Evolutionary conservation across 2,797 vertebrate species (phyloP), one percentile per base, ranked within the genome.

Genomic region (Taenioides sp.): DNA sequence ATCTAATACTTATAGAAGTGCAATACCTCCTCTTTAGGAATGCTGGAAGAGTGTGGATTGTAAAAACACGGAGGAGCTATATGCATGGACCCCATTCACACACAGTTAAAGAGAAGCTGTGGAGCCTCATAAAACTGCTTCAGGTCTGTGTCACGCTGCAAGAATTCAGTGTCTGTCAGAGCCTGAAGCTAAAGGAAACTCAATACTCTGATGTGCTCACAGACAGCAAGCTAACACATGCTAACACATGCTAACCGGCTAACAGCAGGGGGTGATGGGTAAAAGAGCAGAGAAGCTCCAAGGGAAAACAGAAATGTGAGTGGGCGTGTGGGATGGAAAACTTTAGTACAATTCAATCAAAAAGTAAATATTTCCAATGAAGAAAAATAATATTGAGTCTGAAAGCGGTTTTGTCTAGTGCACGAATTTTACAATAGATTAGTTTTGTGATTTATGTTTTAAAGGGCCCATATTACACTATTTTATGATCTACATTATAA

Each of bases 161-260:
- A 90, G 82, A 70, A 87, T 86, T 63, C 25, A 34, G 72, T 69
- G 63, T 61, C 72, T 57, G 65, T 73, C 79, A 23, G 78, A 86
- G 82, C 78, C 80, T 61, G 73, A 86, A 77, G 77, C 83, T 70
- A 72, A 83, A 76, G 71, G 87, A 87, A 92, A 92, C 84, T 71
- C 37, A 82, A 92, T 69, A 85, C 90, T 80, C 54, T 23, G 20
- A 82, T 27, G 77, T 77, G 75, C 75, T 2, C 20, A 64, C 73
- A 77, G 76, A 81, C 79, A 88, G 78, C 43, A 1, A 47, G 52
- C 52, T 54, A 47, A 47, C 43, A 17, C 43, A 22, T 1, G 52
- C 31, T 34, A 34, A 34, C 50, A 2, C 20, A 52, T 1, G 20
- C 20, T 54, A 74, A 65, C 69, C 62, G 40, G 52, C 52, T 54